These are phyloP conservation scores for Synodontis membranacea DNA, from an alignment of 2,113 vertebrate species.

Conservation along the genomic window DNA sequence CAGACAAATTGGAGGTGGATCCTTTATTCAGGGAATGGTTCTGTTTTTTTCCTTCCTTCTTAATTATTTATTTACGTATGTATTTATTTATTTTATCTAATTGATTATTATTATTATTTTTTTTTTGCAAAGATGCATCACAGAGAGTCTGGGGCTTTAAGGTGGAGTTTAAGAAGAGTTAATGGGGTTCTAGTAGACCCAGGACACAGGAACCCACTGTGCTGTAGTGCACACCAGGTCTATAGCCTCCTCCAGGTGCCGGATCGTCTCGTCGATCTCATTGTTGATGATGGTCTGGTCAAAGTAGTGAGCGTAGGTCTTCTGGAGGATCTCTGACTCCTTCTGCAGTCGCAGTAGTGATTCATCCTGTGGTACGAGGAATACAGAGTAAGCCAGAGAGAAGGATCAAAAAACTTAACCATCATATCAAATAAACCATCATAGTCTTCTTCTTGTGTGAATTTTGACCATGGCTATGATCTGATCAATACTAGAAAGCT, in stretches of 20 bases:
- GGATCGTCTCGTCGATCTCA: conserved; percentile 98
- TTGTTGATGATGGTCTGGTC: conserved; percentile 99
- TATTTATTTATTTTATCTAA: neutral
- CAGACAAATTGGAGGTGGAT: conserved; percentile 75
- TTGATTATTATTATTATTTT: conserved; percentile 47
- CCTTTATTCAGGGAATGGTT: conserved; percentile 67
- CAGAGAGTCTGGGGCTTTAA: conserved; percentile 50
- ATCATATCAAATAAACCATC: neutral
- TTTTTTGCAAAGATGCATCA: conserved; percentile 58
- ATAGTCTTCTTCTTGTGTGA: neutral
- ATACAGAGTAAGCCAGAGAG: neutral
- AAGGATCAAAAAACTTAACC: neutral
- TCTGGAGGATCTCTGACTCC: conserved; percentile 96
- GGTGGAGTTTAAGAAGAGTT: conserved; percentile 12
- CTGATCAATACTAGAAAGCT: neutral
- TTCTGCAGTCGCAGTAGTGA: conserved; percentile 98
- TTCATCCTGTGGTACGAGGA: conserved; percentile 80
- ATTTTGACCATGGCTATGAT: neutral
- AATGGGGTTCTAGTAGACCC: conserved; percentile 77
- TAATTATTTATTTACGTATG: neutral
- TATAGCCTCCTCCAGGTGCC: conserved; percentile 95
- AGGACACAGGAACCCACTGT: conserved; percentile 99
- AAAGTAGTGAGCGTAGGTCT: conserved; percentile 98
- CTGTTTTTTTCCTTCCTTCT: conserved; percentile 27
- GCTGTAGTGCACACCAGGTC: conserved; percentile 91